Evolutionary conservation across 2,797 vertebrate genomes (phyloP).

Genomic region (Gastrophryne carolinensis): DNA sequence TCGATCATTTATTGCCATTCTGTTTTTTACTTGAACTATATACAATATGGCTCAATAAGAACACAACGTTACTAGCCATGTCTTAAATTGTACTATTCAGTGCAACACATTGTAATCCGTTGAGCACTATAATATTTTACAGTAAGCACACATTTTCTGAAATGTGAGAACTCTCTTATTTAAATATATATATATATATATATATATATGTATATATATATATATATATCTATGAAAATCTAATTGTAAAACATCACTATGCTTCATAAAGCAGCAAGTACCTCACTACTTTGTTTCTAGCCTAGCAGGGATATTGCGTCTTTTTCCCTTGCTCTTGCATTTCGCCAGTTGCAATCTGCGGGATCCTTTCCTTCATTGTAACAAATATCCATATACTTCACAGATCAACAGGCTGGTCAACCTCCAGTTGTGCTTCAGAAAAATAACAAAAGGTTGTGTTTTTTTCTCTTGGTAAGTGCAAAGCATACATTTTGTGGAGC

Average conservation of each 20-base stretch:
- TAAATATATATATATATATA: constrained; percentile 48
- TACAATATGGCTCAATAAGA: constrained; percentile 68
- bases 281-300: constrained; percentile 59
- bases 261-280: constrained; percentile 49
- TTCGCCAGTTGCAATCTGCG: constrained; percentile 63
- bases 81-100: constrained; percentile 39
- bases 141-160: constrained; percentile 54
- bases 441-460: constrained; percentile 55
- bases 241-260: constrained; percentile 44
- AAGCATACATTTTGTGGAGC: constrained; percentile 66
- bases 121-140: constrained; percentile 37
- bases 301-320: constrained; percentile 49
- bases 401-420: constrained; percentile 72
- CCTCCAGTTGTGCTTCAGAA: constrained; percentile 88
- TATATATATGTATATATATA: constrained; percentile 41
- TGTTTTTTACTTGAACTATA: constrained; percentile 58
- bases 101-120: constrained; percentile 23
- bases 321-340: constrained; percentile 54
- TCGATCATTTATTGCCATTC: constrained; percentile 67
- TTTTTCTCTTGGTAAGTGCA: constrained; percentile 68
- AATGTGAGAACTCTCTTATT: constrained; percentile 49
- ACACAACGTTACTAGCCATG: constrained; percentile 58
- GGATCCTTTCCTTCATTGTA: constrained; percentile 68
- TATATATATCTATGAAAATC: constrained; percentile 47
- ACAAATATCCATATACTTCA: constrained; percentile 80